Evolutionary conservation across 2,113 vertebrate species (phyloP).

Genomic region (Drymodes brunneopygia): DNA sequence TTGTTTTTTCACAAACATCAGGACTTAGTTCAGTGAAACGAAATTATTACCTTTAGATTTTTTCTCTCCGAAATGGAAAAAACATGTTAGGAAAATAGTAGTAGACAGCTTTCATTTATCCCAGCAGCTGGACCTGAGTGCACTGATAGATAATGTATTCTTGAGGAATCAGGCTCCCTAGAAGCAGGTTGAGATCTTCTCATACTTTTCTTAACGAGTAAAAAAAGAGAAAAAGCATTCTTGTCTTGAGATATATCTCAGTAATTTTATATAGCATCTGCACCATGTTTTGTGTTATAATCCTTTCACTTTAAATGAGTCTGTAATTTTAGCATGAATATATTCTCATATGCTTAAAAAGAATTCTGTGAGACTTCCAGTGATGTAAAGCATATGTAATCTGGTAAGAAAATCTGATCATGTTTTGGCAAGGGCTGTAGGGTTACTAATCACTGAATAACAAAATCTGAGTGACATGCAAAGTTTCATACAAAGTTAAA

Average conservation of each 20-base stretch:
- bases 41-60: not conserved
- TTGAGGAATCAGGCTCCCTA: not conserved
- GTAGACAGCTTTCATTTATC: not conserved
- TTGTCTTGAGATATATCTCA: not conserved
- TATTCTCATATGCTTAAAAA: not conserved
- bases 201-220: not conserved
- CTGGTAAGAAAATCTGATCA: not conserved
- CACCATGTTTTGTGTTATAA: not conserved
- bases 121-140: not conserved
- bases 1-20: not conserved
- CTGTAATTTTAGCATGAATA: not conserved
- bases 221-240: not conserved
- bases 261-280: not conserved
- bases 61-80: not conserved
- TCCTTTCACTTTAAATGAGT: not conserved
- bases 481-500: not conserved
- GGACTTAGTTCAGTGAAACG: not conserved
- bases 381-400: not conserved
- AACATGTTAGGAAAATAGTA: not conserved
- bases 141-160: not conserved
- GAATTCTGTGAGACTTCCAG: not conserved
- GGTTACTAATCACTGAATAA: not conserved
- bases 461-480: not conserved
- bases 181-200: not conserved
- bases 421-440: not conserved